These are phyloP conservation scores for Cyanocitta stelleri DNA, from an alignment of 2,113 vertebrate species.

Conservation along the genomic window DNA sequence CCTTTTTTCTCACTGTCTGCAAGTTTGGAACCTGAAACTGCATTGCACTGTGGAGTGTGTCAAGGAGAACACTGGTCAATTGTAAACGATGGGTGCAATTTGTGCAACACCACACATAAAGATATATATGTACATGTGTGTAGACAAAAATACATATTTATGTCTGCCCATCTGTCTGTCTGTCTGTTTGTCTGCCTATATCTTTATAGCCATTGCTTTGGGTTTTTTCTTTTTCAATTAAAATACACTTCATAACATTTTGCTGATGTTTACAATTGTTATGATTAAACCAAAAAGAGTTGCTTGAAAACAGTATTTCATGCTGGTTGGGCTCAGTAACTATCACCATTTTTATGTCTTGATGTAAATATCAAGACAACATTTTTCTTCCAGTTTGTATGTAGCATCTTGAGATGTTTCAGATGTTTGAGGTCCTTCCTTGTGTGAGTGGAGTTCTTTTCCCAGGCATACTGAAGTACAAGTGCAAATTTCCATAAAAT, in stretches of 20 bases:
- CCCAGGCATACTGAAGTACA: constrained; percentile 67
- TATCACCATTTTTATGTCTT: not conserved
- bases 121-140: not conserved
- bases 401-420: constrained; percentile 51
- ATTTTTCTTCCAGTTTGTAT: constrained; percentile 37
- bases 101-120: not conserved
- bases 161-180: not conserved
- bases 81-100: not conserved
- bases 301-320: constrained; percentile 4
- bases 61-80: not conserved
- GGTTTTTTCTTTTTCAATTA: not conserved
- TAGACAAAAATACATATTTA: not conserved
- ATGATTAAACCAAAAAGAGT: not conserved
- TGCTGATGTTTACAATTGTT: not conserved
- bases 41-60: not conserved
- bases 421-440: constrained; percentile 49
- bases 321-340: not conserved
- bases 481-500: constrained; percentile 87
- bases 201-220: not conserved
- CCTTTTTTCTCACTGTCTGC: not conserved
- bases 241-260: not conserved
- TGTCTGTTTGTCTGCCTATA: not conserved
- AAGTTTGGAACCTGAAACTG: not conserved
- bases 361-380: constrained; percentile 50
- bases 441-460: constrained; percentile 24